Percentiles rank a stretch among this genome's conserved stretches.
Evolutionary conservation across 2,888 invertebrate genomes (phyloP).

Genomic region (Gasteruption jaculator): DNA sequence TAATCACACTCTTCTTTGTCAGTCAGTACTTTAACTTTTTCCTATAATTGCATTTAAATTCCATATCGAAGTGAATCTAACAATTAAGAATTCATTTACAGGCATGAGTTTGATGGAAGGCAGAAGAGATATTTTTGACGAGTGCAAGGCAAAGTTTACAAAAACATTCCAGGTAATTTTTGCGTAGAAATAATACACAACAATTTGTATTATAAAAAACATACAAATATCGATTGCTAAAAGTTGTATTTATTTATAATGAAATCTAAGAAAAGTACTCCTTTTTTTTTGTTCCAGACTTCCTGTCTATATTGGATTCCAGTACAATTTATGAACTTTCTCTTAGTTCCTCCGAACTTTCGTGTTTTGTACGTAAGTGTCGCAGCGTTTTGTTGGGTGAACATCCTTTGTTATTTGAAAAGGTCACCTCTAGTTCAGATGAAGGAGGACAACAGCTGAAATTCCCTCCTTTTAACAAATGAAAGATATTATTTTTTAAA

Average conservation of each 20-base stretch:
- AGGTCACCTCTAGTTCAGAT: conserved; percentile 25
- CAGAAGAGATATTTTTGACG: conserved; percentile 65
- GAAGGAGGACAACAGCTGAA: conserved; percentile 8
- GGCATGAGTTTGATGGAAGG: conserved; percentile 74
- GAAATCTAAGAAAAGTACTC: background rate
- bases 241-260: conserved; percentile 5
- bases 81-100: conserved; percentile 38
- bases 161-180: conserved; percentile 56
- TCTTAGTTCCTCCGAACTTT: conserved; percentile 65
- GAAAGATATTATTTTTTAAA: too few species aligned
- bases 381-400: conserved; percentile 79
- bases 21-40: conserved; percentile 54
- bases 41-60: background rate
- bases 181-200: conserved; percentile 6
- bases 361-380: conserved; percentile 76
- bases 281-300: conserved; percentile 53
- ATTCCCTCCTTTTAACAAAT: too few species aligned
- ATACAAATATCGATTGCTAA: background rate
- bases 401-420: conserved; percentile 78
- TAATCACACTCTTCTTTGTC: conserved; percentile 68
- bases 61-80: background rate
- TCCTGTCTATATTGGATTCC: conserved; percentile 85
- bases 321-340: conserved; percentile 74
- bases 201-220: background rate
- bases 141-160: conserved; percentile 67